Conservation (phyloP, 2,888 invertebrate species). For the Calameuta pallipes region DNA sequence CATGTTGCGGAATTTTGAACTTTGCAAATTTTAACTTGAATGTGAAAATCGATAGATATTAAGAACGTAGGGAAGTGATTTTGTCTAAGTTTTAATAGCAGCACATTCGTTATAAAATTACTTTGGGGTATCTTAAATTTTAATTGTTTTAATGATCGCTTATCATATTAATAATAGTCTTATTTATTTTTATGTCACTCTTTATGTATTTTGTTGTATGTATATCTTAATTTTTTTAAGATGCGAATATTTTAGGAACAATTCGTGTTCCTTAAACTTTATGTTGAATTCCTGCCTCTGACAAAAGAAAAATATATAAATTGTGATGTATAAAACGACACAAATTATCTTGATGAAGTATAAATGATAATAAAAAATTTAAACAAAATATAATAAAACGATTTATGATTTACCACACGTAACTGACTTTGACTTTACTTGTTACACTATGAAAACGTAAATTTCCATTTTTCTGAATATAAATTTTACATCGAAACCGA, state of each 20-base stretch:
- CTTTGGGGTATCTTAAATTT: neutral
- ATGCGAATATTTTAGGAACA: neutral
- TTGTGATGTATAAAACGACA: neutral
- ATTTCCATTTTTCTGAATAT: neutral
- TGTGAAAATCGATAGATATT: neutral
- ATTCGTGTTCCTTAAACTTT: neutral
- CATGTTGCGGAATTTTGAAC: neutral
- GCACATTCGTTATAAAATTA: neutral
- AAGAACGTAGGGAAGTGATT: neutral
- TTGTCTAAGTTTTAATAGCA: neutral
- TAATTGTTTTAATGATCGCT: neutral
- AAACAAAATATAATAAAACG: neutral
- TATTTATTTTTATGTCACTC: neutral
- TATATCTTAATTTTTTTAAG: neutral
- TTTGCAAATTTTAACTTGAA: neutral
- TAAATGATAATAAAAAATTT: neutral
- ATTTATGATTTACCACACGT: neutral
- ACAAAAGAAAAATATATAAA: neutral
- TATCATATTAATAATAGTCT: neutral
- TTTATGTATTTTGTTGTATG: neutral
- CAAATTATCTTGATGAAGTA: neutral
- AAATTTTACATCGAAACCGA: neutral
- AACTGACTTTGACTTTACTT: neutral
- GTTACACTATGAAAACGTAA: neutral
- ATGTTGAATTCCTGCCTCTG: neutral